Conservation (phyloP, 2,797 vertebrate genomes). For the Lemur catta region DNA sequence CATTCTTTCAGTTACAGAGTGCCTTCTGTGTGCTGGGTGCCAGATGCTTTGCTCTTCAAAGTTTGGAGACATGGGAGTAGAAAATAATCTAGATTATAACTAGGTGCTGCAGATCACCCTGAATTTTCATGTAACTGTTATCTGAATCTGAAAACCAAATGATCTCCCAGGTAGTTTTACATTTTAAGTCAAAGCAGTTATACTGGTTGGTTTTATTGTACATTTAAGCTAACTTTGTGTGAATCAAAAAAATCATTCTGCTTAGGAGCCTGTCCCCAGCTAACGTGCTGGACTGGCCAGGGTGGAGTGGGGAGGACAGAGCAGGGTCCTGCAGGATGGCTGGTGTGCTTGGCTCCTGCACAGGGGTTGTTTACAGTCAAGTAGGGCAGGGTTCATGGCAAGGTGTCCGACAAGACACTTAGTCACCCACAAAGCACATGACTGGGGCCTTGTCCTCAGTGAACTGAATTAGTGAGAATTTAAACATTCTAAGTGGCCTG, state of each 20-base stretch:
- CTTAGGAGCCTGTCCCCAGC: background rate
- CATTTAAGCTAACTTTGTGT: background rate
- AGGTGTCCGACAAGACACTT: background rate
- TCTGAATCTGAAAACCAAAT: background rate
- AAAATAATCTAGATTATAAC: background rate
- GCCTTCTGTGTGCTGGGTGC: background rate
- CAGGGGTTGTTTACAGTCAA: conserved; percentile 16
- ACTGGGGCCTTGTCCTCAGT: conserved; percentile 11
- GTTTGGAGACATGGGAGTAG: background rate
- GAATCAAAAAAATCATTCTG: background rate
- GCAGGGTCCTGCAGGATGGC: background rate
- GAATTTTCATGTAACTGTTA: background rate
- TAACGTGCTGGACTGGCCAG: background rate
- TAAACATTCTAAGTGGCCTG: background rate
- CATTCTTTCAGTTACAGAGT: background rate
- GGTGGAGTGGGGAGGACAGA: background rate
- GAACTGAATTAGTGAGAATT: background rate
- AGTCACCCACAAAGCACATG: conserved; percentile 1
- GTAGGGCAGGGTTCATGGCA: conserved; percentile 23
- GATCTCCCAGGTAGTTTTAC: background rate
- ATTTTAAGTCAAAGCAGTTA: background rate
- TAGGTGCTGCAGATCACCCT: background rate
- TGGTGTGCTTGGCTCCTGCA: background rate
- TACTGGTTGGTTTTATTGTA: background rate
- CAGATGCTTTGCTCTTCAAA: background rate